A percentile compares a stretch with the other conserved stretches of the same genome.
Evolutionary conservation across 2,797 vertebrate species (phyloP).

Genomic region (Coracias cyanogaster): DNA sequence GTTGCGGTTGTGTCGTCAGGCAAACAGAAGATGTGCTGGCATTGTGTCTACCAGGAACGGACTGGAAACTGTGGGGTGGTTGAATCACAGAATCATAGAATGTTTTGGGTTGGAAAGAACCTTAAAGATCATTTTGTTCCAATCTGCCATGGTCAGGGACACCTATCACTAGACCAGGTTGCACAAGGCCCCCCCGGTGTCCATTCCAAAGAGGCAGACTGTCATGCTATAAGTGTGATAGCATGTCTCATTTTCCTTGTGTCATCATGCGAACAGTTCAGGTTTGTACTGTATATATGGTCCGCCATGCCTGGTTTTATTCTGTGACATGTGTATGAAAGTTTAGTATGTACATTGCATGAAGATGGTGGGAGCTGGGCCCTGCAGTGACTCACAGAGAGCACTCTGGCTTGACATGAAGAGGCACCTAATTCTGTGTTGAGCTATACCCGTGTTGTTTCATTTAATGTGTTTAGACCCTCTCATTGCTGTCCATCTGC

Average conservation of each 20-base stretch:
- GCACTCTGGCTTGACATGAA: too few relatives aligned
- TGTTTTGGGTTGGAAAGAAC: too few relatives aligned
- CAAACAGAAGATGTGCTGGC: background rate
- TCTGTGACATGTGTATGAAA: background rate
- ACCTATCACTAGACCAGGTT: too few relatives aligned
- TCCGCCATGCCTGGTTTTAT: fast-evolving
- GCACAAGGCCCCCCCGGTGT: too few relatives aligned
- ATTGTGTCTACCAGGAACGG: background rate
- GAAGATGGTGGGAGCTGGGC: background rate
- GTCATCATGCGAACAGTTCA: background rate
- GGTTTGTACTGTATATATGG: background rate
- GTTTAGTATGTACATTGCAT: fast-evolving
- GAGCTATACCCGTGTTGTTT: background rate
- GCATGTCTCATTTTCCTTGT: fast-evolving
- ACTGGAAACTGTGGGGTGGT: background rate
- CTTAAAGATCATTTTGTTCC: too few relatives aligned
- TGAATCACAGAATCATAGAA: background rate
- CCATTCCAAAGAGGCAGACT: background rate
- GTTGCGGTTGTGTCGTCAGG: too few relatives aligned
- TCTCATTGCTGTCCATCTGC: background rate
- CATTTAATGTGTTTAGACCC: background rate
- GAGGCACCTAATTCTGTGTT: background rate
- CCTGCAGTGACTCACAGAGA: background rate
- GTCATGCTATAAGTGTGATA: fast-evolving
- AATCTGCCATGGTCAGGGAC: too few relatives aligned